phyloP scores from a whole-genome alignment of 2,888 invertebrate genomes.

The Himalopsyche japonica region DNA sequence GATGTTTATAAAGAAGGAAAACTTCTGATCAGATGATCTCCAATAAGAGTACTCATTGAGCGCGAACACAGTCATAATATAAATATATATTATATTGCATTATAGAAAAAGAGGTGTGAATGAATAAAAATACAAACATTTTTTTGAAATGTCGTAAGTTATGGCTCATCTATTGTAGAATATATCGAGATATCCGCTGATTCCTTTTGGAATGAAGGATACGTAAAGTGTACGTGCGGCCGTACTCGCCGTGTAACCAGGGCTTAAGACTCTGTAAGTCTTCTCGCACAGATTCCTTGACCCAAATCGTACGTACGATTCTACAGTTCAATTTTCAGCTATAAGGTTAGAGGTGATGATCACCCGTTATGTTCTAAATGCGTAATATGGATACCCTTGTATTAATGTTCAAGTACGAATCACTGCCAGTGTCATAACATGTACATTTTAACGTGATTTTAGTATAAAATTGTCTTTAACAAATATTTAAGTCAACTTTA shows the following conservation, averaged over 20 bases:
- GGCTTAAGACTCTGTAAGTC: not conserved
- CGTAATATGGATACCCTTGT: not conserved
- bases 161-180: not conserved
- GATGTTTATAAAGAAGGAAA: too few species aligned
- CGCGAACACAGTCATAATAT: too few species aligned
- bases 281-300: not conserved
- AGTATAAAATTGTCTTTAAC: too few species aligned
- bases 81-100: too few species aligned
- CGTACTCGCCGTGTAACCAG: not conserved
- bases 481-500: too few species aligned
- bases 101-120: too few species aligned
- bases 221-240: not conserved
- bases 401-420: not conserved
- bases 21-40: too few species aligned
- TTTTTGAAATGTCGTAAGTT: too few species aligned
- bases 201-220: not conserved
- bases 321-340: constrained; percentile 1
- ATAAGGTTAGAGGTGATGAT: constrained; percentile 9
- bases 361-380: not conserved
- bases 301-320: not conserved
- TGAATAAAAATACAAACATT: too few species aligned
- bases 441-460: not conserved
- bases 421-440: not conserved
- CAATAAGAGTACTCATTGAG: too few species aligned
- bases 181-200: not conserved